phyloP scores from a whole-genome alignment of 2,888 invertebrate species.

The Agonopterix subpropinquella region DNA sequence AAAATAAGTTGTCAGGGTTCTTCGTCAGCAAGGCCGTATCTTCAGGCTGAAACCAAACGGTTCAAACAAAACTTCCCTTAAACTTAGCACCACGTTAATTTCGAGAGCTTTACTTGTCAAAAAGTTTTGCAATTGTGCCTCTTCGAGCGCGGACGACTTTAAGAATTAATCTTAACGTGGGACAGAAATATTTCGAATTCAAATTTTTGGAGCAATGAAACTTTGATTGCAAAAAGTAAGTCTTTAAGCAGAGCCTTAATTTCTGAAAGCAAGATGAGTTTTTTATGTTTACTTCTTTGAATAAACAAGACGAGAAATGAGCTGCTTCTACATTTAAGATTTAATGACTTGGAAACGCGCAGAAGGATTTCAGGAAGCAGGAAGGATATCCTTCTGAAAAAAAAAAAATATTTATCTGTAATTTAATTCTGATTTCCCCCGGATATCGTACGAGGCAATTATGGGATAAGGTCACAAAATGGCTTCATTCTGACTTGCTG shows the following conservation, averaged over 20 bases:
- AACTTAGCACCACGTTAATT: conserved; percentile 43
- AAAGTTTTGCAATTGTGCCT: conserved; percentile 50
- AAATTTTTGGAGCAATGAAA: conserved; percentile 38
- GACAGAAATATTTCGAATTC: conserved; percentile 41
- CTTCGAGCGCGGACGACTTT: conserved; percentile 38
- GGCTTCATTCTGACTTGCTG: too few species aligned
- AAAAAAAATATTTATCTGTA: too few species aligned
- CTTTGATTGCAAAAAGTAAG: conserved; percentile 36
- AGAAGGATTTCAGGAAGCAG: too few species aligned
- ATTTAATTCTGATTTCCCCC: too few species aligned
- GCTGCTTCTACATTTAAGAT: conserved; percentile 5
- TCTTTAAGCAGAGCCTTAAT: conserved; percentile 19
- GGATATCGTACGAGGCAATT: too few species aligned
- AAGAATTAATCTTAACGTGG: conserved; percentile 43
- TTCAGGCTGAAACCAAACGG: conserved; percentile 20
- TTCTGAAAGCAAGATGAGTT: conserved; percentile 19
- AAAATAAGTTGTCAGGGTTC: background rate
- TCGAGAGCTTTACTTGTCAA: conserved; percentile 51
- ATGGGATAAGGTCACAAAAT: too few species aligned
- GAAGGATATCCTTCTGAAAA: too few species aligned
- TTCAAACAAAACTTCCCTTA: conserved; percentile 19
- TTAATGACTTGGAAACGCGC: conserved; percentile 1
- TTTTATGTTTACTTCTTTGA: conserved; percentile 14
- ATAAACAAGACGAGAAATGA: conserved; percentile 16
- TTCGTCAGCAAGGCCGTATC: conserved; percentile 2